Evolutionary conservation across 2,113 vertebrate species (phyloP).

Genomic region (Saccopteryx leptura): DNA sequence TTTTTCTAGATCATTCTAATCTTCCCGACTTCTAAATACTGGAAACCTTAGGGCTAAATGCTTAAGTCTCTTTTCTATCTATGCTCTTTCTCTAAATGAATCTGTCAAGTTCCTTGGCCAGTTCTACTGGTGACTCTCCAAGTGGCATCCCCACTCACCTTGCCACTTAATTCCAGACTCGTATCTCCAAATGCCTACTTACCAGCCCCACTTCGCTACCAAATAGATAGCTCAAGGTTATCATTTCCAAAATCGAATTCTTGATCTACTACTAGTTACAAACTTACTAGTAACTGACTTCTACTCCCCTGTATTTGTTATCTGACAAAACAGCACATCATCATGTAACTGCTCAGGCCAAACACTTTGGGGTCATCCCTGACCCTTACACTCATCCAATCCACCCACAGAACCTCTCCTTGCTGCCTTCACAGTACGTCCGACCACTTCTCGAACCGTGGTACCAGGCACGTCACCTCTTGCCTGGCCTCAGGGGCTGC

Average conservation of each 20-base stretch:
- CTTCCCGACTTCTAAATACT: neutral
- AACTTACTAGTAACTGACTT: neutral
- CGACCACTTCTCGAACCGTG: neutral
- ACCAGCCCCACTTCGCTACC: neutral
- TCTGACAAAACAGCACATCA: neutral
- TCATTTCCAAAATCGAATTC: neutral
- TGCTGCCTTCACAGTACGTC: neutral
- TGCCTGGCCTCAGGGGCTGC: neutral
- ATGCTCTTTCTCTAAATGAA: neutral
- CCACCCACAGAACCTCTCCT: neutral
- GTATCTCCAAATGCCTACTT: neutral
- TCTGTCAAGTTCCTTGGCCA: neutral
- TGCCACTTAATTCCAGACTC: neutral
- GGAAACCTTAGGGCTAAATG: fast-evolving
- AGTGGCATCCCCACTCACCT: neutral
- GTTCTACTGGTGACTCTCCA: neutral
- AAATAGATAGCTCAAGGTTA: neutral
- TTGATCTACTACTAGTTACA: neutral
- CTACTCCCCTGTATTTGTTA: neutral
- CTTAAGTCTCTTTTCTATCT: neutral
- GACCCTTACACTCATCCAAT: neutral
- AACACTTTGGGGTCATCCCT: neutral
- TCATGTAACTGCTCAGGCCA: neutral
- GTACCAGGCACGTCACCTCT: neutral
- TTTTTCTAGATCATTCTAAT: neutral